Evolutionary conservation across 2,113 vertebrate genomes (phyloP).

Genomic region (Microtus montanus): DNA sequence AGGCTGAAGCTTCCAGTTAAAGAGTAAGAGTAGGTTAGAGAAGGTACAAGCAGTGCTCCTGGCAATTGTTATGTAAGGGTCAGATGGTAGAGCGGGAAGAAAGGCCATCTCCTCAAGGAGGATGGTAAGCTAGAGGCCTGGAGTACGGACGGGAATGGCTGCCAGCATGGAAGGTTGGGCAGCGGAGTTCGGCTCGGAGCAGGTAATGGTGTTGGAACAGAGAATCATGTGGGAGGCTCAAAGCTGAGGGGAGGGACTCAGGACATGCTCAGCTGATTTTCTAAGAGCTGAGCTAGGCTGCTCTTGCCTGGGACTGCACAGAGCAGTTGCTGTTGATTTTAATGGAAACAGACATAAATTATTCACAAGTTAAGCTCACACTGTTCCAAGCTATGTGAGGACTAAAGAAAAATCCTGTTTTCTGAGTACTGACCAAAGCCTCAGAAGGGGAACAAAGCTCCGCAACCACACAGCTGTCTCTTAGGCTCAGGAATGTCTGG

Average conservation of each 20-base stretch:
- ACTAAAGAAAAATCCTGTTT: neutral
- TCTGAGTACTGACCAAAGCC: neutral
- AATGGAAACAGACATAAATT: constrained; percentile 50
- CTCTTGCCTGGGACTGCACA: neutral
- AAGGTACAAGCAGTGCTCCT: neutral
- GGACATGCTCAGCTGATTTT: neutral
- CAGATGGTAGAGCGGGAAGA: too few relatives aligned
- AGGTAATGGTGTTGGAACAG: accelerated
- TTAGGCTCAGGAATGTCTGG: neutral
- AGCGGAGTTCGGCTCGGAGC: neutral
- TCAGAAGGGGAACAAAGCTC: neutral
- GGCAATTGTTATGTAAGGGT: neutral
- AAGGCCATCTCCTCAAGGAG: neutral
- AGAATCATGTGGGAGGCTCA: neutral
- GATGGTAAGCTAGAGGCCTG: neutral
- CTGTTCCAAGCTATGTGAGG: neutral
- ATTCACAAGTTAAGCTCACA: constrained; percentile 35
- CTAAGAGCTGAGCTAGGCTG: neutral
- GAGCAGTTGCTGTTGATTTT: constrained; percentile 17
- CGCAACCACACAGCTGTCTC: accelerated
- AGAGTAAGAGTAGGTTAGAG: neutral
- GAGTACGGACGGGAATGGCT: too few relatives aligned
- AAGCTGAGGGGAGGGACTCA: neutral
- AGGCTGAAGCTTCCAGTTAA: neutral
- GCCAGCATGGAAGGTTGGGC: neutral